Evolutionary conservation across 2,797 vertebrate species (phyloP).

Genomic region (Pseudochromis fuscus): DNA sequence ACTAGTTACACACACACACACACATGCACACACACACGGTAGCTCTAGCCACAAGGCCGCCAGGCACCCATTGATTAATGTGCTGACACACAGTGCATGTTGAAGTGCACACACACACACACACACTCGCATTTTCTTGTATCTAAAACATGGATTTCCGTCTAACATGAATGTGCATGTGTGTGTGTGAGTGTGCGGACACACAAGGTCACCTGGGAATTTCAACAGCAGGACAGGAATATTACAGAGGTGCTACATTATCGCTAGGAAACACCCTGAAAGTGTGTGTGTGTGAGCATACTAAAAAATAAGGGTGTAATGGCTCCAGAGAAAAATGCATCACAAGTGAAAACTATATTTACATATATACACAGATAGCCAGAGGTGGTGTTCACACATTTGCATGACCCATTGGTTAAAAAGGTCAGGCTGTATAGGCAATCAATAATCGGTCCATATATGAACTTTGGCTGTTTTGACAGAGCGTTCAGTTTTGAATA

Average conservation of each 20-base stretch:
- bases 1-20: conserved; percentile 48
- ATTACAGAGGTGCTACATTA: conserved; percentile 34
- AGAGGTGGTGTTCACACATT: conserved; percentile 12
- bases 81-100: conserved; percentile 55
- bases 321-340: not conserved
- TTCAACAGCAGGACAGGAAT: conserved; percentile 32
- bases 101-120: conserved; percentile 7
- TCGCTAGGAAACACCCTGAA: conserved; percentile 6
- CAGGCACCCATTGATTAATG: conserved; percentile 78
- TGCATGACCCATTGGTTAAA: conserved; percentile 32
- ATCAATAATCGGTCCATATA: conserved; percentile 58
- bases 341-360: not conserved
- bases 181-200: conserved; percentile 11
- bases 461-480: conserved; percentile 53
- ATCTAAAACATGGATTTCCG: conserved; percentile 43
- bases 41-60: conserved; percentile 67
- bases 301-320: not conserved
- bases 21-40: conserved; percentile 48
- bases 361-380: not conserved
- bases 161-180: conserved; percentile 13
- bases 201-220: conserved; percentile 44
- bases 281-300: not conserved
- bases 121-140: conserved; percentile 30
- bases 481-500: conserved; percentile 15
- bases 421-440: conserved; percentile 48